Evolutionary conservation across 2,888 invertebrate species (phyloP), one percentile per base, ranked within the genome.

Genomic region (Metellina segmentata): DNA sequence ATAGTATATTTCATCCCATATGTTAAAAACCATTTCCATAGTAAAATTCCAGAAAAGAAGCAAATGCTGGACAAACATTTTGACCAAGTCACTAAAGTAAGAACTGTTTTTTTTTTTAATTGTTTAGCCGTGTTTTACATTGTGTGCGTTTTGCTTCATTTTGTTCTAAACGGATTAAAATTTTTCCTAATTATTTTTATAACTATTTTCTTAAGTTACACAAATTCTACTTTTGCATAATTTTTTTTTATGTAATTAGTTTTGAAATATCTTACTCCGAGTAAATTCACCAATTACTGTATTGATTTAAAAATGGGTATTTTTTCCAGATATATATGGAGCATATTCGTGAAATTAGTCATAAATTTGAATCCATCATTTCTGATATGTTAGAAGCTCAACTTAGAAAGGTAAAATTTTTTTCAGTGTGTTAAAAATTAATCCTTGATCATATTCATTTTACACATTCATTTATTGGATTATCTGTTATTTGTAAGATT

Each of bases 281-380:
- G 34, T 34, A 34, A 34, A 34, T 34, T 1, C 34, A 34, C 34
- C 34, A 34, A 34, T 34, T 34, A 34, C 16, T 83, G 19, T 20
- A 19, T 1, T 20, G 49, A 49, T 52, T 9, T 52, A 52, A 13
- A 19, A 49, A n/a, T 74, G n/a, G 19, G 0, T 52, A 52, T 83
- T 82, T 75, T 69, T 90, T 91, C 20, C 70, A 94, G 91, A 94
- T 94, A 88, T 96, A 96, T 94, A 96, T 96, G 93, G 97, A 98
- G 94, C 99, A 99, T 95, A 97, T 98, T 93, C 97, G 97, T 94
- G 98, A 99, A 95, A 97, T 99, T 94, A 97, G 98, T 94, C 97
- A 96, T 94, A 99, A 99, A 96, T 97, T 99, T 94, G 96, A 98
- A 93, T 96, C 97, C 81, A 98, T 99, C 94, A 98, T 99, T 94